phyloP scores from a whole-genome alignment of 2,113 vertebrate species.

The Gasterosteus nipponicus region DNA sequence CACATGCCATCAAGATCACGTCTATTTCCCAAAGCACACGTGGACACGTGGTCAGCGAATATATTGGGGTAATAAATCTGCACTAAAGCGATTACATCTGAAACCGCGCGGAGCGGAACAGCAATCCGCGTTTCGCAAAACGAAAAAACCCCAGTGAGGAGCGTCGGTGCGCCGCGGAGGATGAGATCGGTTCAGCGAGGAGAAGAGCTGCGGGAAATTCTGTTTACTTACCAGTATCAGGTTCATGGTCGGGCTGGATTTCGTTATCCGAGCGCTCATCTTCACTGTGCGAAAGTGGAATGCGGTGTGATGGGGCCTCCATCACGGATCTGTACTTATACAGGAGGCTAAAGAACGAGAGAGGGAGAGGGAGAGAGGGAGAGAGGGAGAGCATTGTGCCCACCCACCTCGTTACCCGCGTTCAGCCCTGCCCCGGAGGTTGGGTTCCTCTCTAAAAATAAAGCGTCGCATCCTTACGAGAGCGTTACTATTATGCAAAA shows the following conservation, averaged over 20 bases:
- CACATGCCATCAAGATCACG: too few relatives aligned
- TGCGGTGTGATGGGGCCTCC: slow-evolving; percentile 72
- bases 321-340: slow-evolving; percentile 78
- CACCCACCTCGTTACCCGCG: slow-evolving; percentile 51
- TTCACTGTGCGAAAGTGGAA: slow-evolving; percentile 68
- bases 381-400: slow-evolving; percentile 43
- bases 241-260: slow-evolving; percentile 80
- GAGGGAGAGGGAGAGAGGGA: slow-evolving; percentile 31
- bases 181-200: neutral
- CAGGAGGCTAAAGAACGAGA: slow-evolving; percentile 23
- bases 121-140: neutral
- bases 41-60: neutral
- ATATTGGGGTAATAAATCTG: neutral
- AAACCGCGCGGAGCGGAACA: neutral
- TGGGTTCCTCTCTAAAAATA: slow-evolving; percentile 53
- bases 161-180: neutral
- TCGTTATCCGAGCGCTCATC: slow-evolving; percentile 74
- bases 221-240: slow-evolving; percentile 80
- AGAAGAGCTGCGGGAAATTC: neutral
- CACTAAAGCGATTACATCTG: neutral
- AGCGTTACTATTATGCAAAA: slow-evolving; percentile 39
- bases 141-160: neutral
- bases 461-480: slow-evolving; percentile 30
- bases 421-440: slow-evolving; percentile 25
- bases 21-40: too few relatives aligned